A percentile compares a stretch with the other conserved stretches of the same genome.
phyloP scores from a whole-genome alignment of 1,140 invertebrate species.

The Leguminivora glycinivorella region DNA sequence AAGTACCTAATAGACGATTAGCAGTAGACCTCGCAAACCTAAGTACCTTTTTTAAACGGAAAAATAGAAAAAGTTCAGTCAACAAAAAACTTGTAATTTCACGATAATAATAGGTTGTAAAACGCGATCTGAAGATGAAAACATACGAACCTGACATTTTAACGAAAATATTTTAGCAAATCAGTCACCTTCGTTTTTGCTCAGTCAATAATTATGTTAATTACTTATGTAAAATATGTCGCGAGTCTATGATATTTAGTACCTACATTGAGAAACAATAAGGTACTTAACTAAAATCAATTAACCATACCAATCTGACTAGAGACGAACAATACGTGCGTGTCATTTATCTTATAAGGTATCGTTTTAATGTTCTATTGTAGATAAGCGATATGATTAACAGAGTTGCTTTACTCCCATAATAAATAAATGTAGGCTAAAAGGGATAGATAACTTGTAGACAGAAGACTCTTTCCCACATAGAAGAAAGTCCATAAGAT shows the following conservation, averaged over 20 bases:
- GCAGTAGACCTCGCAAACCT: too few relatives aligned
- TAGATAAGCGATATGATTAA: background rate
- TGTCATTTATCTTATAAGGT: background rate
- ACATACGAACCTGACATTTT: too few relatives aligned
- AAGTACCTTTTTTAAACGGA: too few relatives aligned
- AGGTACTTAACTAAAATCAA: background rate
- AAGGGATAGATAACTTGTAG: background rate
- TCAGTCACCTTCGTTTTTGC: too few relatives aligned
- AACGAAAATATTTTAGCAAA: too few relatives aligned
- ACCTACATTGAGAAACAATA: background rate
- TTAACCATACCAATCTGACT: background rate
- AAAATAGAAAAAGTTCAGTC: too few relatives aligned
- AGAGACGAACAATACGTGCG: background rate
- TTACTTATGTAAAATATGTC: background rate
- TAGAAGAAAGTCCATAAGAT: too few relatives aligned
- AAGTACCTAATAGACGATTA: too few relatives aligned
- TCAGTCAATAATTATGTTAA: too few relatives aligned
- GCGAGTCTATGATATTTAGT: background rate
- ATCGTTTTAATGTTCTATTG: slow-evolving; percentile 5
- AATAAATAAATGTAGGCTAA: background rate
- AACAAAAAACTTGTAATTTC: too few relatives aligned
- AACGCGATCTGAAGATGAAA: too few relatives aligned
- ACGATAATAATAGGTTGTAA: too few relatives aligned
- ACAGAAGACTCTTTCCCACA: background rate
- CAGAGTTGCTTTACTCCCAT: background rate